Evolutionary conservation across 2,888 invertebrate genomes (phyloP), one percentile per base, ranked within the genome.

Genomic region (Mellilla xanthometata): DNA sequence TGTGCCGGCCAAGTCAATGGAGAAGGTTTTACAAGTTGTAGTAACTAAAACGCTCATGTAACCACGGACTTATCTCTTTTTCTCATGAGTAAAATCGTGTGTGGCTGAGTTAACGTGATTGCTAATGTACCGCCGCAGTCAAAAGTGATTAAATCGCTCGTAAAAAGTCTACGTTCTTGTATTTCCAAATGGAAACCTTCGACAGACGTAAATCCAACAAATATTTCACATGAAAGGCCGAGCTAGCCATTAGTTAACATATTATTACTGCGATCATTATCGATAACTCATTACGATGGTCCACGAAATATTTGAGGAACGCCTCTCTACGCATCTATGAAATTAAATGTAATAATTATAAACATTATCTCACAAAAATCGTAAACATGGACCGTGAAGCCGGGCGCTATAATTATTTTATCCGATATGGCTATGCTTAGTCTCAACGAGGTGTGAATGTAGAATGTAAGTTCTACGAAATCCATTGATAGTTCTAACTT

Each of bases 261-360:
- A 60, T 76, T 70, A 75, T 80, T 79, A 79, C 56, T 52, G 52
- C 63, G 83, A 85, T 83, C 61, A 69, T 76, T 74, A 85, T 86
- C 84, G 65, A 62, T 72, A 76, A 72, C 66, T 77, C 80, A 77
- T 82, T 80, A 81, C 67, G 60, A 68, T 67, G 67, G 62, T 66
- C 72, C 75, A 78, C 73, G 74, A 72, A 72, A 75, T 79, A 76
- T 80, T 76, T 70, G 62, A 62, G 73, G 49, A 64, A 75, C 85
- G 84, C 86, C 86, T 40, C 39, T 19, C 41, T 70, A 60, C 68
- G 43, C 39, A 41, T 46, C 39, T 42, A 47, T 43, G 54, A 56
- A 60, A 63, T 67, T 68, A 63, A 65, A 65, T 60, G 58, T 60
- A 62, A 64, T 61, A 56, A 67, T 66, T 60, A 65, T 58, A 50